Evolutionary conservation across 2,797 vertebrate species (phyloP), one percentile per base, ranked within the genome.

Genomic region (Danionella dracula): DNA sequence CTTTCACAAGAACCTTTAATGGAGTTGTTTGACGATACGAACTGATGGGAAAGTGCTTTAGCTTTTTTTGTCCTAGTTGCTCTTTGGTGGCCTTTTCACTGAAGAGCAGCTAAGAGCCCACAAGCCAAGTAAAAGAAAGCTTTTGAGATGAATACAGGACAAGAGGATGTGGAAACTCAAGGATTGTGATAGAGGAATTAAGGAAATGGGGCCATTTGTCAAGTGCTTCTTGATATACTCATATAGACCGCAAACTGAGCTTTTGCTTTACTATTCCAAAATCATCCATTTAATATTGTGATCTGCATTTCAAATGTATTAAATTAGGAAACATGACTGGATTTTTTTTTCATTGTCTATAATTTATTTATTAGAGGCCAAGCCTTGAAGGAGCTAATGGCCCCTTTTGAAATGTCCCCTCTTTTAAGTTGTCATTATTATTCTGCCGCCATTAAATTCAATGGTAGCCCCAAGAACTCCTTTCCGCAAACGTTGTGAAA

Each of bases 21-120:
- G 71, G 75, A 62, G 48, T 55, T 78, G 68, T 80, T 80, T 83
- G n/a, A n/a, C n/a, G n/a, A n/a, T n/a, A n/a, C n/a, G n/a, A n/a
- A n/a, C n/a, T 67, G 76, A 79, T 65, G 74, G 69, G 69, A 65
- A 70, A 76, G 20, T 44, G 51, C 59, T 71, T 68, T 53, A 68
- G 42, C 60, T 42, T 62, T 76, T 75, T 71, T 65, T 50, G 31
- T 67, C 16, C 68, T 79, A 81, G 82, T 81, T 79, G 74, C 67
- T 68, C 66, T 71, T 77, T 40, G 11, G 81, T 74, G 75, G 76
- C 71, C 72, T 67, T 54, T 72, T 58, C 40, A 38, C 20, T 56
- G 61, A 13, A 64, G 59, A 65, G 48, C 76, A 82, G 64, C 71
- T 76, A 55, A 56, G 58, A 49, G 44, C 40, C 57, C 55, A 42